Base-by-base conservation (phyloP, 2,113 vertebrate genomes). In the Archilochus colubris region DNA sequence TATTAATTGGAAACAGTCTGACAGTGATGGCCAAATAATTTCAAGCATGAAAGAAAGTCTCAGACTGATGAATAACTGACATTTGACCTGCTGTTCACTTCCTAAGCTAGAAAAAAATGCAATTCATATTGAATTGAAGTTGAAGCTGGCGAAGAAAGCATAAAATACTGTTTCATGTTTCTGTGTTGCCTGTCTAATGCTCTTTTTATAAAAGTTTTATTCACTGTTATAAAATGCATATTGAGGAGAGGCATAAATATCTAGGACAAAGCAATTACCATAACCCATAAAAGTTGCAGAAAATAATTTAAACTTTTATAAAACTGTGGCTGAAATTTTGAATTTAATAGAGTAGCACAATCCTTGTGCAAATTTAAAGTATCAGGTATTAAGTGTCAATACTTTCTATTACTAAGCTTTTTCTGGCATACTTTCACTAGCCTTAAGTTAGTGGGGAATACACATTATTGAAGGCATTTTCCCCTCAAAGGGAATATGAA, bases 41-140 rank as follows among this genome's bases (percentile, higher is more conserved):
- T 96, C 87, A 93, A 92, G 68, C 93, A 88, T 30, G 24, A 93
- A 96, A 95, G 69, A 90, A 97, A 95, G 81, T 68, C 86, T 95
- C 80, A 92, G 82, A 87, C 70, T 55, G 81, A 89, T 88, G 78
- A 97, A 92, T 89, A 91, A 82, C 80, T 94, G 95, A 92, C 75
- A 59, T 79, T 81, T 95, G 91, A 96, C 94, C 93, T 93, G 84
- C 81, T 93, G 88, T 92, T 91, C 82, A 78, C 92, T 94, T 91
- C 96, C 82, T 76, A 94, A 82, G 17, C 84, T 67, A 63, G 74
- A 93, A 86, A 70, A 96, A 90, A 92, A 83, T 48, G n/a, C 77
- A 82, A 88, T 79, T 91, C 82, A 38, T 64, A 24, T 23, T 81
- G 86, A 88, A 95, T 22, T 58, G 64, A 86, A 61, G 76, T 75